These are phyloP conservation scores for Phalacrocorax aristotelis DNA, from an alignment of 2,113 vertebrate species.

Conservation along the genomic window DNA sequence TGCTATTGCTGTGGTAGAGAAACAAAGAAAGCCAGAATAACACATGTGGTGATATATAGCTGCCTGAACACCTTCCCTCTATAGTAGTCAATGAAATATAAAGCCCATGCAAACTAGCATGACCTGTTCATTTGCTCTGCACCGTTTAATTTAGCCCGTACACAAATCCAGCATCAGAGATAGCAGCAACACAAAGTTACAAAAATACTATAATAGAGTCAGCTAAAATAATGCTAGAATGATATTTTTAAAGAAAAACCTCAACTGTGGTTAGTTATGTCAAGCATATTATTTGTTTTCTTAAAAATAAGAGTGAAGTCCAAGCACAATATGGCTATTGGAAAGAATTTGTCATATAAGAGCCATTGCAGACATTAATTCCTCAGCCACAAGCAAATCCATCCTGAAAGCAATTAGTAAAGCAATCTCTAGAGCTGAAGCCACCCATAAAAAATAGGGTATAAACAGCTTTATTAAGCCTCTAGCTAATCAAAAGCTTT, in stretches of 20 bases:
- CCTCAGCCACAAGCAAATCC: slow-evolving; percentile 10
- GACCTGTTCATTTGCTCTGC: not conserved
- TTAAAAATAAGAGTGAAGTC: not conserved
- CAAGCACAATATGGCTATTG: not conserved
- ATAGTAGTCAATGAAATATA: not conserved
- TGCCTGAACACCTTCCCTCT: not conserved
- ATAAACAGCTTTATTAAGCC: slow-evolving; percentile 38
- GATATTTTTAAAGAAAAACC: not conserved
- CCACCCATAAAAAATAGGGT: not conserved
- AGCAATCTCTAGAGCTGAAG: slow-evolving; percentile 27
- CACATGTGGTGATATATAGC: not conserved
- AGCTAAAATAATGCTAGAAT: not conserved
- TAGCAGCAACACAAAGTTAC: not conserved
- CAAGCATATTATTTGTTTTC: not conserved
- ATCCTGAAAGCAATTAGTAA: slow-evolving; percentile 54
- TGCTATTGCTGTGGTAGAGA: not conserved
- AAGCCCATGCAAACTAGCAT: not conserved
- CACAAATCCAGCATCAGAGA: not conserved
- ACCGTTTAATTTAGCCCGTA: not conserved
- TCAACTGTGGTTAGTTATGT: not conserved
- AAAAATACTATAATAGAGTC: not conserved
- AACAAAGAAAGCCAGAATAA: not conserved
- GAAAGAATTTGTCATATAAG: not conserved
- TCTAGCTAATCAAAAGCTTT: slow-evolving; percentile 25
- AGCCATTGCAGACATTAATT: not conserved